These are phyloP conservation scores for Aspiorhynchus laticeps DNA, from an alignment of 2,113 vertebrate species.

Conservation along the genomic window DNA sequence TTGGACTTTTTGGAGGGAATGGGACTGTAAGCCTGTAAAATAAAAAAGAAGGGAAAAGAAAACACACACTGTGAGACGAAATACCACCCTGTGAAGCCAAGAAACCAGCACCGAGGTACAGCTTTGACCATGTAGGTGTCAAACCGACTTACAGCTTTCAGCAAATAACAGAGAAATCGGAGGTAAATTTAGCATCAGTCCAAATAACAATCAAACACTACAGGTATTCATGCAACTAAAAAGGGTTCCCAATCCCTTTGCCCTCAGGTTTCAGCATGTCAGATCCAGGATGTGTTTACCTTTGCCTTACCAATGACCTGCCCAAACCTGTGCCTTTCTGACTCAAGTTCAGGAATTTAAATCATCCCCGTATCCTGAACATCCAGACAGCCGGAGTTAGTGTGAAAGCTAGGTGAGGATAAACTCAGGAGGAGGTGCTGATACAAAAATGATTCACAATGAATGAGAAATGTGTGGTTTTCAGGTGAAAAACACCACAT, in stretches of 20 bases:
- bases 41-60: slow-evolving; percentile 29
- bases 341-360: slow-evolving; percentile 47
- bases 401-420: background rate
- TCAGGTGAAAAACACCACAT: background rate
- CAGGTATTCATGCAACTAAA: slow-evolving; percentile 42
- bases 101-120: background rate
- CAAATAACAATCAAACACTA: slow-evolving; percentile 21
- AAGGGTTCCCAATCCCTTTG: slow-evolving; percentile 27
- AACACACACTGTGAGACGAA: slow-evolving; percentile 46
- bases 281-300: slow-evolving; percentile 26
- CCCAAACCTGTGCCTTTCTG: slow-evolving; percentile 42
- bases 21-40: slow-evolving; percentile 72
- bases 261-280: slow-evolving; percentile 38
- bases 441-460: background rate
- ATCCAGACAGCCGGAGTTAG: background rate
- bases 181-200: background rate
- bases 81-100: background rate
- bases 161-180: slow-evolving; percentile 16
- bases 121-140: slow-evolving; percentile 34
- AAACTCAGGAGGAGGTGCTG: background rate
- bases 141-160: background rate
- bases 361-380: slow-evolving; percentile 10
- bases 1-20: slow-evolving; percentile 72
- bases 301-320: slow-evolving; percentile 17
- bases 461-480: background rate